Conservation (phyloP, 2,888 invertebrate genomes). For the Melanotus villosus region DNA sequence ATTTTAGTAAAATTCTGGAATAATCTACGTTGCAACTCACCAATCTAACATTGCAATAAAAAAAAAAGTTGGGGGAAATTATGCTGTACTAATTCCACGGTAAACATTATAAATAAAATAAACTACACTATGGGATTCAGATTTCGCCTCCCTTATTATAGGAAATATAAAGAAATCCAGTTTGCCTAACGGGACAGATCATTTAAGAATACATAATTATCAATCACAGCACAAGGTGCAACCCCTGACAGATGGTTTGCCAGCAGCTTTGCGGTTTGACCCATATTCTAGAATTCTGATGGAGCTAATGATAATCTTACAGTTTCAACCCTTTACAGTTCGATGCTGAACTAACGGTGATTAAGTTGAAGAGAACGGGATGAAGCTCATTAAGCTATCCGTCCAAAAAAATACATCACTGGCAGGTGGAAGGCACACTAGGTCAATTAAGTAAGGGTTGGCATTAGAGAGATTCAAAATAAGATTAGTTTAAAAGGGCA, state of each 20-base stretch:
- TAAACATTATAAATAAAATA: too few species aligned
- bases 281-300: constrained; percentile 34
- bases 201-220: constrained; percentile 30
- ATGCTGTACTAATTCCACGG: too few species aligned
- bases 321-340: constrained; percentile 39
- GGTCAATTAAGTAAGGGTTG: constrained; percentile 27
- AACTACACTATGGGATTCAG: too few species aligned
- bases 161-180: background rate
- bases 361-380: constrained; percentile 12
- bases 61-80: too few species aligned
- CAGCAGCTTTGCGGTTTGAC: constrained; percentile 32
- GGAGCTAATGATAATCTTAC: constrained; percentile 30
- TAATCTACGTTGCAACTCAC: too few species aligned
- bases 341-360: constrained; percentile 13
- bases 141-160: constrained; percentile 2
- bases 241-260: constrained; percentile 35
- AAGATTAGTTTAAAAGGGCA: background rate
- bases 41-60: background rate
- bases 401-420: constrained; percentile 1
- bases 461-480: background rate
- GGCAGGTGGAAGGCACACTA: constrained; percentile 35
- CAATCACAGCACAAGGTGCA: constrained; percentile 30
- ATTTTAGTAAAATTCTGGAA: too few species aligned
- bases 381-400: constrained; percentile 20
- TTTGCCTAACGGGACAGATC: constrained; percentile 30